Evolutionary conservation across 2,797 vertebrate genomes (phyloP).

Genomic region (Diglossa cyanea): DNA sequence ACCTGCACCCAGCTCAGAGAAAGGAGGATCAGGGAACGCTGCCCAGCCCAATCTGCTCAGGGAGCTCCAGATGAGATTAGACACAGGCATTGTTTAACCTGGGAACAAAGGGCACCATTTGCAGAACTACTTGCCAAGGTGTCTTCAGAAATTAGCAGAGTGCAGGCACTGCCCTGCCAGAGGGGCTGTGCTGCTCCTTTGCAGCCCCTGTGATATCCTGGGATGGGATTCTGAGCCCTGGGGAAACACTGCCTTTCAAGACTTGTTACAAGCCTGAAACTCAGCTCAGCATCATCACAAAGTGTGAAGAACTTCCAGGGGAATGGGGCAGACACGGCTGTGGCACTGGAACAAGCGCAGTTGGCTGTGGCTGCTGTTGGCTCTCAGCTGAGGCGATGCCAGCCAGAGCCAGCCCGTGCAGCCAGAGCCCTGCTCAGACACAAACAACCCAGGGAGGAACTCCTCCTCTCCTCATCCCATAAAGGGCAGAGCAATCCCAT

Average conservation of each 20-base stretch:
- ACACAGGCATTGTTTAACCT: neutral
- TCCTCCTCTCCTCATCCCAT: neutral
- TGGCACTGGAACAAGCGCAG: neutral
- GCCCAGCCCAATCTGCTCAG: neutral
- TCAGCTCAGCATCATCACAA: constrained; percentile 17
- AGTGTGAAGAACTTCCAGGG: neutral
- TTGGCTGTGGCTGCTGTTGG: neutral
- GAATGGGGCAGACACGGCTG: neutral
- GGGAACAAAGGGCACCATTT: constrained; percentile 15
- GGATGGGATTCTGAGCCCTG: neutral
- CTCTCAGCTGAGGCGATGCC: neutral
- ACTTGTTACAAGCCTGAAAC: neutral
- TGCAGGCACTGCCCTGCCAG: neutral
- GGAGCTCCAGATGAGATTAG: neutral
- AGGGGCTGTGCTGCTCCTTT: neutral
- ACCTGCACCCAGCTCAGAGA: neutral
- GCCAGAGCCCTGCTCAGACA: neutral
- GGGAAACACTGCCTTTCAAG: neutral
- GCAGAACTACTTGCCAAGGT: constrained; percentile 12
- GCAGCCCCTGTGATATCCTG: neutral
- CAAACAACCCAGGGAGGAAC: fast-evolving
- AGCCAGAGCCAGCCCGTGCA: neutral
- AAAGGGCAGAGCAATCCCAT: neutral
- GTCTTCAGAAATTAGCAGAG: neutral
- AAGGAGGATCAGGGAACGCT: neutral